These are phyloP conservation scores for Hydropsyche betteni DNA, from an alignment of 2,888 invertebrate species.

Conservation along the genomic window DNA sequence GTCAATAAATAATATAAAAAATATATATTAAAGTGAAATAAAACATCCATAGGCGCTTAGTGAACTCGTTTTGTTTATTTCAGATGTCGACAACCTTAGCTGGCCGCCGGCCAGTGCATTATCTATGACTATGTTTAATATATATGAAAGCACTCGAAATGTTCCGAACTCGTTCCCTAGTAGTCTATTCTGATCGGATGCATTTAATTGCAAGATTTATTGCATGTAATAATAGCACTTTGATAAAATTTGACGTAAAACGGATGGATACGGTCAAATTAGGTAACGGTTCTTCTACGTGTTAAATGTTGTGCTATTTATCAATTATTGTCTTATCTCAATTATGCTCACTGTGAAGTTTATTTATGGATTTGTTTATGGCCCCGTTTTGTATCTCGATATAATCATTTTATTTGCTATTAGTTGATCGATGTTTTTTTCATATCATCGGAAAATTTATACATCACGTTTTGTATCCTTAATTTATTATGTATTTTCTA, in stretches of 20 bases:
- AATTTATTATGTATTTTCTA: too few relatives aligned
- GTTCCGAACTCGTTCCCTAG: constrained; percentile 13
- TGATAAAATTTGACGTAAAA: constrained; percentile 16
- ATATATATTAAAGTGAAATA: neutral
- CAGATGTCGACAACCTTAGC: constrained; percentile 18
- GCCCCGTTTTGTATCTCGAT: too few relatives aligned
- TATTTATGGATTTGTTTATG: too few relatives aligned
- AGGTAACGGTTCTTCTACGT: too few relatives aligned
- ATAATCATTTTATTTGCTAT: too few relatives aligned
- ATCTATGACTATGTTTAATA: neutral
- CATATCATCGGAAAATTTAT: too few relatives aligned
- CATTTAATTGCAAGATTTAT: constrained; percentile 20
- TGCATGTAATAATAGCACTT: neutral
- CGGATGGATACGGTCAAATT: too few relatives aligned
- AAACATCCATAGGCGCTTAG: neutral
- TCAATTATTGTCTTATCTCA: too few relatives aligned
- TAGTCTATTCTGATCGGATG: constrained; percentile 10
- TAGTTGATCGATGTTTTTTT: too few relatives aligned
- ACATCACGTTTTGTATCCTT: too few relatives aligned
- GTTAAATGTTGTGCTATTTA: too few relatives aligned
- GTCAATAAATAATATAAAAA: neutral
- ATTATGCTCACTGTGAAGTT: too few relatives aligned
- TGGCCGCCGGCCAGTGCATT: constrained; percentile 22
- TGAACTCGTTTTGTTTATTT: constrained; percentile 15
- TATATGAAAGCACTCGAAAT: constrained; percentile 1